Evolutionary conservation across 2,888 invertebrate genomes (phyloP).

Genomic region (Aphrophora alni): DNA sequence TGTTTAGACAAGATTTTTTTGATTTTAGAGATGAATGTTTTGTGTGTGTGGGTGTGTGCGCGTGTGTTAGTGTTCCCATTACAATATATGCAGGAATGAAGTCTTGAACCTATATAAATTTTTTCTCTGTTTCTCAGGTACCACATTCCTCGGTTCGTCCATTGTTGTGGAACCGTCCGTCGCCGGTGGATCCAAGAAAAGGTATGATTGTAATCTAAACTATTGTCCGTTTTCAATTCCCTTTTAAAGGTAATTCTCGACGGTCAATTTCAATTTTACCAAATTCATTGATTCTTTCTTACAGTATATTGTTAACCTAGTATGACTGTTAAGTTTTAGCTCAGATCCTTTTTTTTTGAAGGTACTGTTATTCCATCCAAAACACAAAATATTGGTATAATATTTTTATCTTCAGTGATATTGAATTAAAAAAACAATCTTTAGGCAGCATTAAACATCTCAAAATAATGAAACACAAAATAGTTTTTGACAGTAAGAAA

Average conservation of each 20-base stretch:
- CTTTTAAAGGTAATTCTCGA: background rate
- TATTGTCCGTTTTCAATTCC: background rate
- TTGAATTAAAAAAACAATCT: no score
- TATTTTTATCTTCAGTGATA: no score
- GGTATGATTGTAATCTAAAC: background rate
- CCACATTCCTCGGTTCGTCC: conserved; percentile 18
- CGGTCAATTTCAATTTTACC: background rate
- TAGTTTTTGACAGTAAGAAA: no score
- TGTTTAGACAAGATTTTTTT: no score
- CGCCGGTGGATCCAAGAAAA: conserved; percentile 23
- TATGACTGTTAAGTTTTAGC: no score
- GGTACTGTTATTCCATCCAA: no score
- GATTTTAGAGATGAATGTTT: background rate
- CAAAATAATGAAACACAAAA: no score
- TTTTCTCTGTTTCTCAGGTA: conserved; percentile 15
- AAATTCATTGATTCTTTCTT: no score
- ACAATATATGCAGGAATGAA: conserved; percentile 3
- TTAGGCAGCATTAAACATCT: no score
- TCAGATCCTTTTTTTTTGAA: no score
- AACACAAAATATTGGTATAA: no score
- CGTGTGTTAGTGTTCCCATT: background rate
- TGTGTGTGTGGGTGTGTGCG: background rate
- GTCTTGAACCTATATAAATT: background rate
- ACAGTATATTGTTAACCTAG: no score
- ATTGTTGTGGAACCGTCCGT: conserved; percentile 29